Evolutionary conservation across 1,140 invertebrate species (phyloP), one percentile per base, ranked within the genome.

Genomic region (Trichogramma pretiosum): DNA sequence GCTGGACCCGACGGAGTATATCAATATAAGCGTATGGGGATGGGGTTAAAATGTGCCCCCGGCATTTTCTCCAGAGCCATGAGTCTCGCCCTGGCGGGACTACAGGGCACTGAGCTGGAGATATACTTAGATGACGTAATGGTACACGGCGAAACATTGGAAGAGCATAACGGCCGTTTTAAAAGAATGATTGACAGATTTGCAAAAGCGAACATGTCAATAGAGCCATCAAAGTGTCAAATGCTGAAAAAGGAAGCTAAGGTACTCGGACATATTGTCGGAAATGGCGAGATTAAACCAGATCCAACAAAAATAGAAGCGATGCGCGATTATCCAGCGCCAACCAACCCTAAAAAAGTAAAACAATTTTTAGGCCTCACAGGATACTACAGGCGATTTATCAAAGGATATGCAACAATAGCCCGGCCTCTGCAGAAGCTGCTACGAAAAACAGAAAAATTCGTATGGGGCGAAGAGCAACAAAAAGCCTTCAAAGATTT

Each of bases 371-470:
- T 30, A 9, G 26, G 13, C 26, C 13, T n/a, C n/a, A n/a, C n/a
- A n/a, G n/a, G n/a, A n/a, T n/a, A n/a, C n/a, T n/a, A n/a, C n/a
- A n/a, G n/a, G n/a, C n/a, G n/a, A n/a, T n/a, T n/a, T n/a, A n/a
- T n/a, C n/a, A n/a, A n/a, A n/a, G n/a, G n/a, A n/a, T n/a, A n/a
- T n/a, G n/a, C n/a, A n/a, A n/a, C n/a, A n/a, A n/a, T n/a, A n/a
- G n/a, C n/a, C n/a, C n/a, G 13, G 13, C 65, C 64, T 11, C 36
- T 68, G 14, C 59, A 56, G 5, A 51, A 55, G 32, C 36, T 58
- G 18, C 38, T 62, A 19, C 56, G 53, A 28, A 60, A 68, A 44
- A 57, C n/a, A 38, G 33, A 21, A 57, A 58, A 19, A 32, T 66
- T 44, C n/a, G 40, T 11, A 14, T 52, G 44, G 50, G 34, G 26